Conservation (phyloP, 2,888 invertebrate genomes). For the Omphaloscelis lunosa region DNA sequence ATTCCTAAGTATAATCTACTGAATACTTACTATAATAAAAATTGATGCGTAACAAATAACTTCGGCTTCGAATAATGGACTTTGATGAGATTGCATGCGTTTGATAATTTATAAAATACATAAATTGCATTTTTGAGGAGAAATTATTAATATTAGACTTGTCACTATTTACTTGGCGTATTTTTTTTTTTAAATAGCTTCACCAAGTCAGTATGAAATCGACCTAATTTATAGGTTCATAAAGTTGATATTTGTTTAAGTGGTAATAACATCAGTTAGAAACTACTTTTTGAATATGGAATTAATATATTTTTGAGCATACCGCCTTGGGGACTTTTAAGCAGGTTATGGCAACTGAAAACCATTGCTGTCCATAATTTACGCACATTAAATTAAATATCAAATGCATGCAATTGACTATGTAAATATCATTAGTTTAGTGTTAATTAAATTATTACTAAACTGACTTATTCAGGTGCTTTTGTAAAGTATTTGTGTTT, state of each 20-base stretch:
- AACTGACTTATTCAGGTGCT: conserved; percentile 57
- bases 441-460: conserved; percentile 17
- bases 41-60: conserved; percentile 37
- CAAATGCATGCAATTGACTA: conserved; percentile 38
- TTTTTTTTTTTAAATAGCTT: too few species aligned
- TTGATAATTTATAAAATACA: conserved; percentile 32
- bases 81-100: conserved; percentile 42
- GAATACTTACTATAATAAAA: conserved; percentile 29
- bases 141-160: not conserved
- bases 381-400: conserved; percentile 14
- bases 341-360: not conserved
- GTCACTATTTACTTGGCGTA: too few species aligned
- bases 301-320: not conserved
- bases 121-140: not conserved
- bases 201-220: not conserved
- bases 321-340: not conserved
- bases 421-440: conserved; percentile 60
- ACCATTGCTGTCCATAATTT: not conserved
- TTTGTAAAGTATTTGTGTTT: conserved; percentile 54
- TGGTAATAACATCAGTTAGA: not conserved
- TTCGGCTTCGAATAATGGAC: conserved; percentile 57
- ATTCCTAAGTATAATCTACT: conserved; percentile 50
- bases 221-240: not conserved
- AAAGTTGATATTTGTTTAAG: not conserved
- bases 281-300: not conserved